A percentile compares a stretch with the other conserved stretches of the same genome.
Evolutionary conservation across 2,888 invertebrate species (phyloP).

Genomic region (Mesorhabditis sp.): DNA sequence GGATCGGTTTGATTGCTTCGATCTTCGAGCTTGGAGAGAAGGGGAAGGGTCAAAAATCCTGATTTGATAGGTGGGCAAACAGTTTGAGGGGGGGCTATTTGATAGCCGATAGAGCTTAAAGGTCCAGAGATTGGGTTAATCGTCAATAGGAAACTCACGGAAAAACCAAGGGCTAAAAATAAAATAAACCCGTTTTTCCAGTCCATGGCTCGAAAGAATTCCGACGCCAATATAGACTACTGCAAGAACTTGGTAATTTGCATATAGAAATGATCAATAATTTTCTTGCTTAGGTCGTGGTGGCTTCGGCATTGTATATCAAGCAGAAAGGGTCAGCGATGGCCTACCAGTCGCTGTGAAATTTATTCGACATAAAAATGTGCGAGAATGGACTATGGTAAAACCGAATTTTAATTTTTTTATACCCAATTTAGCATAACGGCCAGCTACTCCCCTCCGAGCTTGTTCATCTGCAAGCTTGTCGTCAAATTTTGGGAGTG

Average conservation of each 20-base stretch:
- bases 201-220: constrained; percentile 46
- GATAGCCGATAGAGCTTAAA: too few species aligned
- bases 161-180: background rate
- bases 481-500: constrained; percentile 45
- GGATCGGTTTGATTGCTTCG: background rate
- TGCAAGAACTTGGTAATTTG: constrained; percentile 43
- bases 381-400: constrained; percentile 37
- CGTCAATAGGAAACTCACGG: too few species aligned
- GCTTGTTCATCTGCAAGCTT: constrained; percentile 50
- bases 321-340: constrained; percentile 32
- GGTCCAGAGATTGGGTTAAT: too few species aligned
- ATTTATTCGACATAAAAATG: constrained; percentile 34
- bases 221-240: constrained; percentile 39
- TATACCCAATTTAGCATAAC: constrained; percentile 30
- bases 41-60: too few species aligned
- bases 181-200: constrained; percentile 20
- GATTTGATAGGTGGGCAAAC: too few species aligned
- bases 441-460: constrained; percentile 52
- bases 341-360: constrained; percentile 37
- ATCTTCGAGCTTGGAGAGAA: too few species aligned
- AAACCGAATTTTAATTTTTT: background rate
- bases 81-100: too few species aligned
- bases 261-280: background rate
- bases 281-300: constrained; percentile 30
- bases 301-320: constrained; percentile 53